Base-by-base conservation (phyloP, 2,797 vertebrate species). In the Spea hammondii region DNA sequence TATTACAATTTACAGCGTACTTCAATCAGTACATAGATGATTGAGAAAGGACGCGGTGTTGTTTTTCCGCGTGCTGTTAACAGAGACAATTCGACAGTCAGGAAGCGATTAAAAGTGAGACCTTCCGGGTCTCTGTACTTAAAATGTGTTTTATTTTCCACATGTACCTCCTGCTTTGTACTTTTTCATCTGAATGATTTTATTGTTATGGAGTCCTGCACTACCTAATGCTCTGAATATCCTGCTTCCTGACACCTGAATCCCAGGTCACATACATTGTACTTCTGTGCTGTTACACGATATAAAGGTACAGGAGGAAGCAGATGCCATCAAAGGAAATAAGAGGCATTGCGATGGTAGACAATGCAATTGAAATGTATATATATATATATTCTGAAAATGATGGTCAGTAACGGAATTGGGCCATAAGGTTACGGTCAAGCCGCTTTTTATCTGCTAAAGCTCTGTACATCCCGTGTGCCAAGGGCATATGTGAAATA, bases 21-120 rank as follows among this genome's bases (percentile, higher is more conserved):
- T 74, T 74, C 5, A 62, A 73, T 72, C 57, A 53, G 7, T 66
- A 59, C 5, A 6, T 12, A 70, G 4, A 6, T 4, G 11, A 55
- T 45, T 55, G 44, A 44, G 53, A 65, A 50, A 44, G 69, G 50
- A 65, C 10, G 47, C 44, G 4, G 87, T 17, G 59, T 90, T 86
- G 85, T 84, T 89, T 90, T 88, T 83, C 59, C 60, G 72, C 11
- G 71, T 50, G 51, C 55, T 73, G 45, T 47, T 66, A 70, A 13
- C 4, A 65, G 53, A 51, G 46, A 49, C 45, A 51, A 76, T 72
- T 77, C 13, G 44, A 72, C 74, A 49, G 59, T 65, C 64, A 74
- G 80, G 80, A 82, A 82, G 80, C 74, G 80, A 82, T 82, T 77
- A 67, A 77, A 70, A 74, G 65, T n/a, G 65, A 68, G 70, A 77